These are phyloP conservation scores for Channa striata DNA, from an alignment of 2,797 vertebrate genomes.

Conservation along the genomic window DNA sequence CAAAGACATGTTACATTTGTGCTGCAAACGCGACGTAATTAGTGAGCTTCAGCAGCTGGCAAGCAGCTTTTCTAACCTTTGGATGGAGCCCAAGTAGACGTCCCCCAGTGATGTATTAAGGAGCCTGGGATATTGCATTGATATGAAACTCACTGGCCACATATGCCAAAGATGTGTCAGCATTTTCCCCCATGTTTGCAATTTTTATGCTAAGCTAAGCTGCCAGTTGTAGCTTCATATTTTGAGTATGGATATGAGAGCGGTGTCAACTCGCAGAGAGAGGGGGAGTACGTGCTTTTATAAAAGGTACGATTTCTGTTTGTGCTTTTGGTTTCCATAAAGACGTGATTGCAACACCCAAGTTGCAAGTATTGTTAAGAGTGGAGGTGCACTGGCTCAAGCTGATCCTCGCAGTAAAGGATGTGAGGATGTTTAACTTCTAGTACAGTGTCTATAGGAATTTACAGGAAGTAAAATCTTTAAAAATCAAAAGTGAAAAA, in stretches of 20 bases:
- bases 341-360: not conserved
- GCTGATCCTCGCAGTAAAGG: slow-evolving; percentile 1
- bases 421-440: not conserved
- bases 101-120: not conserved
- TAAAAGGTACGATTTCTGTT: not conserved
- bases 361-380: not conserved
- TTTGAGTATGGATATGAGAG: not conserved
- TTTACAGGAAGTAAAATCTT: too few species aligned
- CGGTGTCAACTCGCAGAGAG: not conserved
- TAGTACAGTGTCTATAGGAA: too few species aligned
- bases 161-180: too few species aligned
- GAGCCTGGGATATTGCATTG: not conserved
- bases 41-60: not conserved
- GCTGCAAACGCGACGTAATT: not conserved
- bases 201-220: not conserved
- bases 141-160: too few species aligned
- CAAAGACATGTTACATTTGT: not conserved
- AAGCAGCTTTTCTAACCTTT: not conserved
- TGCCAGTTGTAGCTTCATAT: not conserved
- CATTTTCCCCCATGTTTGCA: not conserved
- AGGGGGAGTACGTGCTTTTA: not conserved
- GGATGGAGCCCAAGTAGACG: not conserved
- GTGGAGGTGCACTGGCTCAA: not conserved
- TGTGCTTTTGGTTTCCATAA: not conserved
- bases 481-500: too few species aligned